phyloP scores from a whole-genome alignment of 2,113 vertebrate genomes.

The Phaethon lepturus region DNA sequence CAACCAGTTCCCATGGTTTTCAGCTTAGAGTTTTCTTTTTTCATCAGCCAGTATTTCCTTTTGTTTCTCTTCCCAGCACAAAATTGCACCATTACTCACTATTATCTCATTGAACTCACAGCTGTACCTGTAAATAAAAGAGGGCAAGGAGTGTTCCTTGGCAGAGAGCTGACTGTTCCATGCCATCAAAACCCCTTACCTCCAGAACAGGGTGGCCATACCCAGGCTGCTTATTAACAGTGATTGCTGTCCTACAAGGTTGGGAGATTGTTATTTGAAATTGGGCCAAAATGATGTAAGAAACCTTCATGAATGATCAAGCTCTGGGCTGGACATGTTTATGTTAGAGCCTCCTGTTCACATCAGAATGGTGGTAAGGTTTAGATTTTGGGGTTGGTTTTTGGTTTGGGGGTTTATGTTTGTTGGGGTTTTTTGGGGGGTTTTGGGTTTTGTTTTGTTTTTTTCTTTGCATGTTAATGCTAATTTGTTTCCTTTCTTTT shows the following conservation, averaged over 20 bases:
- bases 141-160: neutral
- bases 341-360: neutral
- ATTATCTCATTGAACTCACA: slow-evolving; percentile 8
- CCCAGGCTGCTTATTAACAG: neutral
- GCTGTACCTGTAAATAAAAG: slow-evolving; percentile 1
- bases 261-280: neutral
- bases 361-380: neutral
- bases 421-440: no score
- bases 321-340: neutral
- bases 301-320: neutral
- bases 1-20: neutral
- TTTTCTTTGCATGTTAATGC: neutral
- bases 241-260: neutral
- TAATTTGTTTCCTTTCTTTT: neutral
- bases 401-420: neutral
- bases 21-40: neutral
- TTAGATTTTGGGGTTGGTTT: neutral
- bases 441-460: neutral
- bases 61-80: neutral
- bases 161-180: neutral
- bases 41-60: neutral
- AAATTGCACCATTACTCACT: slow-evolving; percentile 1
- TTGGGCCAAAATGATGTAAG: neutral
- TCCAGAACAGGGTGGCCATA: neutral
- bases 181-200: neutral